Evolutionary conservation across 2,888 invertebrate genomes (phyloP), one percentile per base, ranked within the genome.

Genomic region (Amphipoea oculea): DNA sequence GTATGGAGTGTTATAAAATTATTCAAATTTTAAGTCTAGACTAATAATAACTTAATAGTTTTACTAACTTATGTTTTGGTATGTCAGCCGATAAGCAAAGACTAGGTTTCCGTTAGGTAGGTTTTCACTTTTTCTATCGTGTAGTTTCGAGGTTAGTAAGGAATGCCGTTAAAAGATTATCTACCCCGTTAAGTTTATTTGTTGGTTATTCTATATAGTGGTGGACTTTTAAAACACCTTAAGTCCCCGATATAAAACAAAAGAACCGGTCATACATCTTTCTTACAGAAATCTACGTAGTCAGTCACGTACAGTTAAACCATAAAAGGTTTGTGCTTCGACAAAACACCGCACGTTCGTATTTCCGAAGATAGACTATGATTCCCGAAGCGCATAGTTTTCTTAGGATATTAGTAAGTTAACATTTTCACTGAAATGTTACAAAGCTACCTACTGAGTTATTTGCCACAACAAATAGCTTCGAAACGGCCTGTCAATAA

Each of bases 1-100:
- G 40, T 42, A 54, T 63, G 40, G 0, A 69, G 48, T 14, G 6
- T 51, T 54, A 20, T 57, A 62, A 60, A 45, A 67, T 57, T 71
- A 82, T 82, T 82, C 7, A 72, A 71, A 68, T 67, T 36, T 40
- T 1, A n/a, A 45, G 54, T 82, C 60, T 68, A 82, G 67, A 51
- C 12, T 36, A n/a, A 79, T 67, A 23, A 40, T 66, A 45, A 23
- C 17, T 71, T 67, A 29, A n/a, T 57, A 48, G 66, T 60, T 78
- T 48, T 48, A 29, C 11, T 51, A 42, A 51, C 2, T 69, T 69
- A 51, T 29, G 17, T 17, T 42, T 77, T 40, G 0, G 11, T 71
- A 48, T 57, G 81, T 45, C 42, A 5, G 60, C 4, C 36, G 40
- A 42, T 66, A 51, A 57, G 0, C 17, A 12, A 57, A 68, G 2